phyloP scores from a whole-genome alignment of 2,797 vertebrate genomes.

The Pelobates cultripes region DNA sequence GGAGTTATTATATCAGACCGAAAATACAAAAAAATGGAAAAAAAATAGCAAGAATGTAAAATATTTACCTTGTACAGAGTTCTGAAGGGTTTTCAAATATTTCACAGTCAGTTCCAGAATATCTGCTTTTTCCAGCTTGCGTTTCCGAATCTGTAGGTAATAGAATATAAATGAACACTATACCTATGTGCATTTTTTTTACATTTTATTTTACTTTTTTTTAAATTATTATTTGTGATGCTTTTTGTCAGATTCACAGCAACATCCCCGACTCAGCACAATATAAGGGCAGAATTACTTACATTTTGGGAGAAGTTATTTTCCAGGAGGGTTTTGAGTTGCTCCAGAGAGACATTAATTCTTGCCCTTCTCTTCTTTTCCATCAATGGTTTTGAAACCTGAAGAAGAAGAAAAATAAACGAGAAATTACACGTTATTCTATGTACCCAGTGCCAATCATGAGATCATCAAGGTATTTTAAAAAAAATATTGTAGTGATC shows the following conservation, averaged over 20 bases:
- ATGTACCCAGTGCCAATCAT: background rate
- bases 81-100: slow-evolving; percentile 83
- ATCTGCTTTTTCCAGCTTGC: slow-evolving; percentile 89
- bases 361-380: slow-evolving; percentile 88
- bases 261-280: too few relatives aligned
- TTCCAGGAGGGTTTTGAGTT: slow-evolving; percentile 82
- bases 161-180: background rate
- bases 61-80: slow-evolving; percentile 73
- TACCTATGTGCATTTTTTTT: background rate
- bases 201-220: too few relatives aligned
- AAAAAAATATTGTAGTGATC: background rate
- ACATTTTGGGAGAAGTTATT: slow-evolving; percentile 84
- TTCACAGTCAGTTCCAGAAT: slow-evolving; percentile 89
- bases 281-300: slow-evolving; percentile 46
- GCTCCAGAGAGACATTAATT: slow-evolving; percentile 85
- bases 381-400: slow-evolving; percentile 90
- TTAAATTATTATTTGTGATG: background rate
- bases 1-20: too few relatives aligned
- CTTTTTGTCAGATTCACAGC: too few relatives aligned
- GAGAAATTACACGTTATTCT: background rate
- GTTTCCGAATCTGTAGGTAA: slow-evolving; percentile 80
- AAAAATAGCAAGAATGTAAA: too few relatives aligned
- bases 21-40: too few relatives aligned
- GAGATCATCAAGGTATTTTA: background rate
- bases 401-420: slow-evolving; percentile 14